These are phyloP conservation scores for Parapristionchus giblindavisi DNA, from an alignment of 2,888 invertebrate species.

Conservation along the genomic window DNA sequence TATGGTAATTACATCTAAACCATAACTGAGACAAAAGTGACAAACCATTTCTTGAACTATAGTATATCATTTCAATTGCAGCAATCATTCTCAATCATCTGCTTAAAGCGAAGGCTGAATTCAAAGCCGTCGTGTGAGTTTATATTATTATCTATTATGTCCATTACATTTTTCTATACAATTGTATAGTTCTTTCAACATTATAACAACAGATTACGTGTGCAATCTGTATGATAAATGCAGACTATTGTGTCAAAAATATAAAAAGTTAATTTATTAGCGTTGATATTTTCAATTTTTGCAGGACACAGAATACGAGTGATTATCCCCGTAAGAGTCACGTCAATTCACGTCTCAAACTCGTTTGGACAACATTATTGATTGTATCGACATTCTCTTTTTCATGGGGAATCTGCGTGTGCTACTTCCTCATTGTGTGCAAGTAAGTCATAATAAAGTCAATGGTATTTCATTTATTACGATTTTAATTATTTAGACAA, in stretches of 20 bases:
- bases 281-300: too few species aligned
- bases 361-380: slow-evolving; percentile 66
- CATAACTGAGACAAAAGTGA: not conserved
- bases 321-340: slow-evolving; percentile 41
- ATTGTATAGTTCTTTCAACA: too few species aligned
- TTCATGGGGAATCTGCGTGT: slow-evolving; percentile 66
- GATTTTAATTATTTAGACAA: slow-evolving; percentile 40
- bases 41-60: not conserved
- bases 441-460: slow-evolving; percentile 4
- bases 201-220: too few species aligned
- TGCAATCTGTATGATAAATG: too few species aligned
- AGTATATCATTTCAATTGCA: slow-evolving; percentile 19
- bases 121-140: slow-evolving; percentile 42
- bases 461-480: not conserved
- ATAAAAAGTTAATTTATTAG: too few species aligned
- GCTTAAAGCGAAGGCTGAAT: slow-evolving; percentile 65
- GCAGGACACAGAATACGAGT: not conserved
- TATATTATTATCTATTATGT: not conserved
- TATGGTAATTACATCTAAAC: slow-evolving; percentile 41
- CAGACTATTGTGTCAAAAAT: too few species aligned
- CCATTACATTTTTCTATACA: too few species aligned
- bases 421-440: slow-evolving; percentile 65
- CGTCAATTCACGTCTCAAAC: slow-evolving; percentile 57
- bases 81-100: slow-evolving; percentile 59
- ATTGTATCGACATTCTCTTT: slow-evolving; percentile 64